A percentile compares a stretch with the other conserved stretches of the same genome.
These are phyloP conservation scores for Mycetomoellerius zeteki DNA, from an alignment of 1,140 invertebrate genomes.

Conservation along the genomic window DNA sequence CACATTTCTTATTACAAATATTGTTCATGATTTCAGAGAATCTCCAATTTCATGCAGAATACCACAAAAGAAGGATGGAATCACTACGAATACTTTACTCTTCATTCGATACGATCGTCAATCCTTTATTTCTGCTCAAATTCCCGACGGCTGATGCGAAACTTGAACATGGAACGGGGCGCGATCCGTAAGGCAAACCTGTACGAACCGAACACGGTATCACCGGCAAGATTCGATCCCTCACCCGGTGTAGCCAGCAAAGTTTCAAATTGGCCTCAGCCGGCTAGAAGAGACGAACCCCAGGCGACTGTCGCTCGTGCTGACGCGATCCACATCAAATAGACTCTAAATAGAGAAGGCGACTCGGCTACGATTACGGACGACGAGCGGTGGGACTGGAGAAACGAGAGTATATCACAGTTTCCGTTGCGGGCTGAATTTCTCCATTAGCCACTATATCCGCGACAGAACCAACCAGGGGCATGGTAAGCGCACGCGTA, in stretches of 20 bases:
- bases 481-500: conserved; percentile 25
- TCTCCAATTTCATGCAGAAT: neutral
- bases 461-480: conserved; percentile 20
- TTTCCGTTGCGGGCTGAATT: conserved; percentile 78
- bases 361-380: conserved; percentile 38
- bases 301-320: conserved; percentile 55
- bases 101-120: conserved; percentile 10
- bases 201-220: conserved; percentile 33
- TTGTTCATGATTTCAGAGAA: neutral
- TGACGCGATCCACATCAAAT: conserved; percentile 72
- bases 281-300: conserved; percentile 40
- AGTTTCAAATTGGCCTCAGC: conserved; percentile 74
- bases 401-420: conserved; percentile 65
- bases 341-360: conserved; percentile 75
- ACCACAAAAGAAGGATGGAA: neutral
- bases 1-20: neutral
- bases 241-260: conserved; percentile 50
- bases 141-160: conserved; percentile 11
- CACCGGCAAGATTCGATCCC: conserved; percentile 68
- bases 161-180: conserved; percentile 1
- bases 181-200: conserved; percentile 35
- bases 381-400: neutral
- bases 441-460: conserved; percentile 77
- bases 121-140: conserved; percentile 21
- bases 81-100: neutral